phyloP scores from a whole-genome alignment of 1,140 invertebrate genomes.

The Pseudomyrmex cubaensis region DNA sequence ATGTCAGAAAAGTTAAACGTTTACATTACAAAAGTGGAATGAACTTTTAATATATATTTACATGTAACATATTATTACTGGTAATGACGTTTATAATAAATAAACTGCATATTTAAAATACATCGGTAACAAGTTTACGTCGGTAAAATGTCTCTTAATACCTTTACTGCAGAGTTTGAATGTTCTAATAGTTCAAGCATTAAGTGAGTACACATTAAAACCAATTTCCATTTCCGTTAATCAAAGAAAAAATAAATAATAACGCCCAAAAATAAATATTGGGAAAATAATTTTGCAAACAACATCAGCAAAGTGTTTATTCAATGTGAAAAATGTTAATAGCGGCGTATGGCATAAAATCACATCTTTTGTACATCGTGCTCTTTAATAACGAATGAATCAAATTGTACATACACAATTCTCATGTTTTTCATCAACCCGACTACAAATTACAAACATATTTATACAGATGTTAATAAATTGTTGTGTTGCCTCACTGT shows the following conservation, averaged over 20 bases:
- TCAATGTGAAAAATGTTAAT: too few species aligned
- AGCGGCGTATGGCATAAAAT: not conserved
- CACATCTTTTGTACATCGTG: not conserved
- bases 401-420: not conserved
- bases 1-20: not conserved
- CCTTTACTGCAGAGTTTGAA: constrained; percentile 3
- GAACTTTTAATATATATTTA: not conserved
- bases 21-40: not conserved
- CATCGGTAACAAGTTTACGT: not conserved
- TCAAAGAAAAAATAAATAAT: not conserved
- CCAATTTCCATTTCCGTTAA: not conserved
- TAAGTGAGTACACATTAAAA: constrained; percentile 7
- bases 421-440: not conserved
- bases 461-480: constrained; percentile 1
- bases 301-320: not conserved
- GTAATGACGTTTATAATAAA: too few species aligned
- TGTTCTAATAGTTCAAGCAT: not conserved
- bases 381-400: not conserved
- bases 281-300: not conserved
- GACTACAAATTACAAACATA: constrained; percentile 30
- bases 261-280: not conserved
- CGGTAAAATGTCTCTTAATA: not conserved
- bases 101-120: too few species aligned
- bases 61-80: too few species aligned
- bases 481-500: not conserved